A percentile compares a stretch with the other conserved stretches of the same genome.
Conservation (phyloP, 2,888 invertebrate species). For the Lepidochitona cinerea region DNA sequence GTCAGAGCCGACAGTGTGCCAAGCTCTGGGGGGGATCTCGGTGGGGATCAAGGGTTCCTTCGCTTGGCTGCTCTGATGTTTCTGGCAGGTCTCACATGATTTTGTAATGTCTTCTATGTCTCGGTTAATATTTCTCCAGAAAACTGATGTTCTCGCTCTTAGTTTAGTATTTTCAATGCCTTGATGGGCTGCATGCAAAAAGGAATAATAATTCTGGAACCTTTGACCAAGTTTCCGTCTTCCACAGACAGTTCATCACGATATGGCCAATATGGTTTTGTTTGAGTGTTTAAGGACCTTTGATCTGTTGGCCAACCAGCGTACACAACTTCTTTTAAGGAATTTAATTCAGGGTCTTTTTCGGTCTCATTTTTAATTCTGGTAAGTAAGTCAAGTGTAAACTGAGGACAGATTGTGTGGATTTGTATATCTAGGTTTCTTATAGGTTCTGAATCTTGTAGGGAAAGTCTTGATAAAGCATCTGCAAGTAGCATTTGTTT, state of each 20-base stretch:
- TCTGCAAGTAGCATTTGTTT: background rate
- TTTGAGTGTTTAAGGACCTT: background rate
- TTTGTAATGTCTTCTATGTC: slow-evolving; percentile 8
- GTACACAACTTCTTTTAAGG: background rate
- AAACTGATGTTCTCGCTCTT: slow-evolving; percentile 10
- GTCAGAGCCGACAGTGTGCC: slow-evolving; percentile 11
- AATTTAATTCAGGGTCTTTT: background rate
- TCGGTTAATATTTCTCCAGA: background rate
- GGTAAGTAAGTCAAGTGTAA: background rate
- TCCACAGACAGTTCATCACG: slow-evolving; percentile 11
- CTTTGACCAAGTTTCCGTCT: slow-evolving; percentile 4
- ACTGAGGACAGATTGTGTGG: no score
- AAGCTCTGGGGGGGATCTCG: background rate
- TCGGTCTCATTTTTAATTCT: background rate
- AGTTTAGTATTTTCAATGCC: slow-evolving; percentile 10
- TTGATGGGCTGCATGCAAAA: slow-evolving; percentile 3
- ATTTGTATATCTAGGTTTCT: background rate
- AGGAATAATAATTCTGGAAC: slow-evolving; percentile 5
- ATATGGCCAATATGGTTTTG: slow-evolving; percentile 7
- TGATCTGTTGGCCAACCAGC: background rate
- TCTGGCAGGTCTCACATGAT: slow-evolving; percentile 5
- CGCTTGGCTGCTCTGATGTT: background rate
- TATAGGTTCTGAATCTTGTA: background rate
- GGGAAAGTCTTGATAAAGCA: background rate
- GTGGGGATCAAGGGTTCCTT: background rate